A percentile compares a stretch with the other conserved stretches of the same genome.
Conservation (phyloP, 1,140 invertebrate species). For the Olivierus martensii region DNA sequence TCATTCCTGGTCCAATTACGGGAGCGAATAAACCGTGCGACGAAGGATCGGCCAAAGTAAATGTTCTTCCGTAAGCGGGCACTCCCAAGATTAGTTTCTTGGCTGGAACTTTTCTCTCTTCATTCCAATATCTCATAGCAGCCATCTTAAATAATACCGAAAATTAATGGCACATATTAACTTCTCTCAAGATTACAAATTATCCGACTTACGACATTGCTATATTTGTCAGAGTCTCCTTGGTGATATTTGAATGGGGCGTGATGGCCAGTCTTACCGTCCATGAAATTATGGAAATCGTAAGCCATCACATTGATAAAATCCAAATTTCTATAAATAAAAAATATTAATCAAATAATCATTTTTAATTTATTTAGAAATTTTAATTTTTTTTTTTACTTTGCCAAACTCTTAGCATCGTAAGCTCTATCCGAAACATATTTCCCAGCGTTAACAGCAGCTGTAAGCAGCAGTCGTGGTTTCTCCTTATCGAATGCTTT, state of each 20-base stretch:
- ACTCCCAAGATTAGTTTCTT: slow-evolving; percentile 82
- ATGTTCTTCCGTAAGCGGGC: slow-evolving; percentile 85
- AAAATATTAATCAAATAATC: too few species aligned
- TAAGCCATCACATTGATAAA: slow-evolving; percentile 91
- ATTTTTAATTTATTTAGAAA: too few species aligned
- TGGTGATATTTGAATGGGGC: slow-evolving; percentile 65
- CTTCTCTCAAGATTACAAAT: too few species aligned
- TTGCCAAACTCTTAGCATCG: slow-evolving; percentile 51
- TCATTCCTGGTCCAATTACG: slow-evolving; percentile 71
- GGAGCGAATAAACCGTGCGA: slow-evolving; percentile 62
- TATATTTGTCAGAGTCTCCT: slow-evolving; percentile 68
- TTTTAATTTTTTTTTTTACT: too few species aligned
- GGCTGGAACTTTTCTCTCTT: slow-evolving; percentile 14
- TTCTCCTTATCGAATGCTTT: slow-evolving; percentile 78
- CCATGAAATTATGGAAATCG: slow-evolving; percentile 83
- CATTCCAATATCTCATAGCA: too few species aligned
- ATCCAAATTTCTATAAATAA: slow-evolving; percentile 55
- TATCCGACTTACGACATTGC: slow-evolving; percentile 28
- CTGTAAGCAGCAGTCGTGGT: slow-evolving; percentile 65
- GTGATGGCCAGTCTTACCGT: slow-evolving; percentile 79
- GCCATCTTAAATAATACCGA: too few species aligned
- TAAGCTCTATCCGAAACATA: slow-evolving; percentile 77
- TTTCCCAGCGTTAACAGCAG: slow-evolving; percentile 78
- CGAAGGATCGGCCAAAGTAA: slow-evolving; percentile 66
- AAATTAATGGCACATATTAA: too few species aligned